These are phyloP conservation scores for Setophaga coronata DNA, from an alignment of 2,113 vertebrate species.

Conservation along the genomic window DNA sequence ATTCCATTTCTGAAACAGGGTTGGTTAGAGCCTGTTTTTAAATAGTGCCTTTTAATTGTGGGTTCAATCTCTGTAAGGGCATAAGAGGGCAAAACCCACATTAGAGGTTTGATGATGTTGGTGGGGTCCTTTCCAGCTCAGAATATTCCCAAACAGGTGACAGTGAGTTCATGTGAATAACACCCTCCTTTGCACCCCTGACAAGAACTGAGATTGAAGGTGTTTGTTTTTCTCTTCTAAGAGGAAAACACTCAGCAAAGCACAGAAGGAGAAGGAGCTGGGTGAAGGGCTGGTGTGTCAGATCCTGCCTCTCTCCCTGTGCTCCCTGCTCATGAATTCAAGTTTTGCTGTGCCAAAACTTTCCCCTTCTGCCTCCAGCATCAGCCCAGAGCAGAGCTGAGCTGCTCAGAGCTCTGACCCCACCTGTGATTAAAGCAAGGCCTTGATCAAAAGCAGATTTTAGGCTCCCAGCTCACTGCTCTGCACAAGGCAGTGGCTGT, in stretches of 20 bases:
- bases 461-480: background rate
- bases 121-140: no score
- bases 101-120: background rate
- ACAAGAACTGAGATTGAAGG: background rate
- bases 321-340: background rate
- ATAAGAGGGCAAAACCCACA: no score
- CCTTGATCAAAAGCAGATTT: conserved; percentile 43
- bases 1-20: background rate
- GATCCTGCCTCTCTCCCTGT: rapidly evolving
- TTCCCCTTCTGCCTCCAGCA: background rate
- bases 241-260: background rate
- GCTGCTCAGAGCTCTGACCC: background rate
- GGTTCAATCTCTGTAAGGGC: background rate
- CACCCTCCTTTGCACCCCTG: background rate
- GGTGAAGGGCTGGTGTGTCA: background rate
- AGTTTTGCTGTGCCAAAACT: background rate
- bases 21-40: background rate
- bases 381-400: background rate
- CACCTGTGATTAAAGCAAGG: conserved; percentile 29
- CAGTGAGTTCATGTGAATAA: rapidly evolving
- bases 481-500: background rate
- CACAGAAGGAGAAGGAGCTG: rapidly evolving
- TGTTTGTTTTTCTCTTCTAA: background rate
- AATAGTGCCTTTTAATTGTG: background rate
- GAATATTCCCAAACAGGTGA: background rate